These are phyloP conservation scores for Oncorhynchus keta DNA, from an alignment of 2,113 vertebrate species.

Conservation along the genomic window DNA sequence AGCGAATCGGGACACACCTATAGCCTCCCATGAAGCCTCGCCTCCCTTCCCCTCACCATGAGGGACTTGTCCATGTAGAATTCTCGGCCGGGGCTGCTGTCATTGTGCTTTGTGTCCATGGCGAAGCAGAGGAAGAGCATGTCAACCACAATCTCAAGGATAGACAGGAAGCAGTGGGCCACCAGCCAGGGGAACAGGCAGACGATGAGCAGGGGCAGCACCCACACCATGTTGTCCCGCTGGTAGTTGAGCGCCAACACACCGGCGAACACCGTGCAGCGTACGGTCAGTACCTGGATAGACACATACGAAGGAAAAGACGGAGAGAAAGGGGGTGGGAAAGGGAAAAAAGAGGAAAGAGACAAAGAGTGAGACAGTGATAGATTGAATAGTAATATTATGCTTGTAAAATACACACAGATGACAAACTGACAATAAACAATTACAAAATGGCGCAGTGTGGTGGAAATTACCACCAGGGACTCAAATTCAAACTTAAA, in stretches of 20 bases:
- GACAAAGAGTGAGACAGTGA: neutral
- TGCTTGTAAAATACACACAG: neutral
- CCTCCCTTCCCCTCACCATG: conserved; percentile 82
- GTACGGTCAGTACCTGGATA: conserved; percentile 88
- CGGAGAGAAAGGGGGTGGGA: neutral
- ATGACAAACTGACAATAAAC: neutral
- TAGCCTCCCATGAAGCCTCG: neutral
- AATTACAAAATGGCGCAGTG: neutral
- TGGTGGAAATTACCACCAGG: no score
- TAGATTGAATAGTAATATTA: neutral
- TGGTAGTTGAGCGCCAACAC: conserved; percentile 94
- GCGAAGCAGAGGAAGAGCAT: no score
- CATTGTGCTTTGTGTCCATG: no score
- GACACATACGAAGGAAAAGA: neutral
- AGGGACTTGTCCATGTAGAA: conserved; percentile 98
- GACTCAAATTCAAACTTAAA: no score
- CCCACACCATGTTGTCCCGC: no score
- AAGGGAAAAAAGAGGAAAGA: neutral
- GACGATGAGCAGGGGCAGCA: no score
- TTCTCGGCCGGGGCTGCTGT: conserved; percentile 89
- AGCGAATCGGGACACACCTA: neutral
- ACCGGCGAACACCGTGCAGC: conserved; percentile 88
- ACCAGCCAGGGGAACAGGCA: no score
- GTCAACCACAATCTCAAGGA: no score
- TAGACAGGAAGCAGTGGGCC: no score